Base-by-base conservation (phyloP, 2,888 invertebrate species). In the Cheilosia vulpina region DNA sequence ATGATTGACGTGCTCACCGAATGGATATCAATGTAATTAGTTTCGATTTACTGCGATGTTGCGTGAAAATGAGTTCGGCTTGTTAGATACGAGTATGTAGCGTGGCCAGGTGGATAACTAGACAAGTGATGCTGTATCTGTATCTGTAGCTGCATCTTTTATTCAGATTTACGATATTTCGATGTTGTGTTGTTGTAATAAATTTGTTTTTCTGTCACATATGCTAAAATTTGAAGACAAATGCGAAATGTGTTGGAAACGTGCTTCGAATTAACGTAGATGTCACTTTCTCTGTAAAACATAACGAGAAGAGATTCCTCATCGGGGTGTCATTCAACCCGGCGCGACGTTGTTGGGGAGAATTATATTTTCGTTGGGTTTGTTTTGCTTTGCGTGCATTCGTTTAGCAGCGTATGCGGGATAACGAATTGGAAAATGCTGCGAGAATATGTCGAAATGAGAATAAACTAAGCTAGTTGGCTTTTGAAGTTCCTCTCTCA, bases 1-100 rank as follows among this genome's bases (percentile, higher is more conserved):
- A 82, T 84, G 84, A 84, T 75, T 84, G 84, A 84, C 75, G 65
- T 84, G 80, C 65, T 77, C 71, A 75, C 75, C 80, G 65, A 38
- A 41, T 55, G 75, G 82, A 65, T 84, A 60, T 21, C 52, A 71
- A 24, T 84, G 71, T 71, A 84, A 80, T 84, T 71, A 80, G 76
- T 84, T 84, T 41, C 75, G 17, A 76, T 80, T 71, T 75, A 60
- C 58, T 63, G 63, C 47, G 47, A 57, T 69, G 69, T 71, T 65
- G 53, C 43, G 68, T 17, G 73, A 62, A 73, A 80, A 62, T 55
- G 68, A 34, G 55, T 43, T 66, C 19, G 19, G 9, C 57, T 62
- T 38, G 19, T 63, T 45, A 24, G 31, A 21, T 21, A 21, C 21
- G 21, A 21, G 27, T 27, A 58, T n/a, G 31, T 31, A 21, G 21